These are phyloP conservation scores for Mobula birostris DNA, from an alignment of 2,113 vertebrate species.

Conservation along the genomic window DNA sequence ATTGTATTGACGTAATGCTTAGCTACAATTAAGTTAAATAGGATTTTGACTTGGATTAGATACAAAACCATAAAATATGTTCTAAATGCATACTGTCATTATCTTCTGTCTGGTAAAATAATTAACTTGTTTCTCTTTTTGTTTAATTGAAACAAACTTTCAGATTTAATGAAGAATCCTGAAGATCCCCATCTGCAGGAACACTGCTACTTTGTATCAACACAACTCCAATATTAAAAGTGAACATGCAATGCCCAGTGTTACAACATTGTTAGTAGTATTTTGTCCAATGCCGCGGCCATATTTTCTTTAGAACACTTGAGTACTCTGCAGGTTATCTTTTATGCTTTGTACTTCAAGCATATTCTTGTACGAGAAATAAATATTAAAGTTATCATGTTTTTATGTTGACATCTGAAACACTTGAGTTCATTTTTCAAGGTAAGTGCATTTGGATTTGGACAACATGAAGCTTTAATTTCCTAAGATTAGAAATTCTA, in stretches of 20 bases:
- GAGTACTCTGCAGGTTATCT: not conserved
- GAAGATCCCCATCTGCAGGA: not conserved
- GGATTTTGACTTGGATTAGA: not conserved
- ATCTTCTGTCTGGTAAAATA: not conserved
- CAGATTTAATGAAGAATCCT: not conserved
- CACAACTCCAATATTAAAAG: not conserved
- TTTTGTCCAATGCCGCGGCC: not conserved
- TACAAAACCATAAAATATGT: no score
- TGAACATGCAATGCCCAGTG: not conserved
- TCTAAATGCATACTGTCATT: not conserved
- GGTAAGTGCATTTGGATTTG: not conserved
- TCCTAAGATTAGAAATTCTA: not conserved
- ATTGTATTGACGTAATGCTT: not conserved
- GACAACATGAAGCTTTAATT: not conserved
- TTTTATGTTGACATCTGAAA: conserved; percentile 6
- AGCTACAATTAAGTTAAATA: not conserved
- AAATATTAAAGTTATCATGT: not conserved
- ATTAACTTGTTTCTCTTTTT: conserved; percentile 27
- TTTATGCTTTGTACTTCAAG: not conserved
- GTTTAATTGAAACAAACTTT: conserved; percentile 13
- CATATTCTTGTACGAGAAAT: not conserved
- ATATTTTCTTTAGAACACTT: not conserved
- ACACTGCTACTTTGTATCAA: not conserved
- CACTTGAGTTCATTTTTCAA: not conserved
- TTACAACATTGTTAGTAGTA: not conserved